Evolutionary conservation across 2,888 invertebrate genomes (phyloP).

Genomic region (Parnassius apollo): DNA sequence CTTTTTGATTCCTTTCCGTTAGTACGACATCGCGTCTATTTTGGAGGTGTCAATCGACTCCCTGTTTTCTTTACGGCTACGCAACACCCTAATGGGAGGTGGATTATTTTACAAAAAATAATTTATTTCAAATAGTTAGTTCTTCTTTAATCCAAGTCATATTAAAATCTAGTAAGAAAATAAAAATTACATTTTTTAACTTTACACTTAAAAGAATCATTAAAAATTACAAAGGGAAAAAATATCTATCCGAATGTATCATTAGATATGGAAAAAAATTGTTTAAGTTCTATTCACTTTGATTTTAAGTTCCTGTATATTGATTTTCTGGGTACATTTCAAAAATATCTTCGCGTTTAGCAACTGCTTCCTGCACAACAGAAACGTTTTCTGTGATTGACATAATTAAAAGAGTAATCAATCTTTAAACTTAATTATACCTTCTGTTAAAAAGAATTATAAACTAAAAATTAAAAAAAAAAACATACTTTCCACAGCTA

Average conservation of each 20-base stretch:
- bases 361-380: conserved; percentile 1
- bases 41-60: conserved; percentile 61
- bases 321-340: conserved; percentile 15
- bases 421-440: neutral
- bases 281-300: conserved; percentile 1
- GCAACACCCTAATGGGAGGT: neutral
- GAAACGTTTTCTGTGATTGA: neutral
- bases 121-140: neutral
- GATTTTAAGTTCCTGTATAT: conserved; percentile 17
- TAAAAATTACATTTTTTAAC: too few relatives aligned
- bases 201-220: too few relatives aligned
- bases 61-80: conserved; percentile 41
- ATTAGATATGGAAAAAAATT: too few relatives aligned
- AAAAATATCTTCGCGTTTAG: conserved; percentile 1
- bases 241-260: too few relatives aligned
- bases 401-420: conserved; percentile 1
- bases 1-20: conserved; percentile 49
- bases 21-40: conserved; percentile 55
- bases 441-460: too few relatives aligned
- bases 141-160: too few relatives aligned
- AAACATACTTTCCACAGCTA: too few relatives aligned
- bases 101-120: conserved; percentile 2
- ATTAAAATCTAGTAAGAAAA: too few relatives aligned
- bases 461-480: too few relatives aligned
- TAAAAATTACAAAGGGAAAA: too few relatives aligned